phyloP scores from a whole-genome alignment of 1,140 invertebrate species.

The Mamestra configurata region DNA sequence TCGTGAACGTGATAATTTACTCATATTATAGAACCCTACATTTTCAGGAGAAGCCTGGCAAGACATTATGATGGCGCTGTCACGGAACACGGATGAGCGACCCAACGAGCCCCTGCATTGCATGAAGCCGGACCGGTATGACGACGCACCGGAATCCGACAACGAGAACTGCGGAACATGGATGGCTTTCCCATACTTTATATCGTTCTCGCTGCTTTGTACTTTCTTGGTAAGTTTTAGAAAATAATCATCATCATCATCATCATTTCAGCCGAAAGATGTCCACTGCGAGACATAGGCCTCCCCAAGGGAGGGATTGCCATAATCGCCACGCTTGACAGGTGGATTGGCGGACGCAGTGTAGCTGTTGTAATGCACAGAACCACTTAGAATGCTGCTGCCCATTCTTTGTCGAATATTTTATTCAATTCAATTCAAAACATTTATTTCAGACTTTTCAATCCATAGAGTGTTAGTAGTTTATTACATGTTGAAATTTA shows the following conservation, averaged over 20 bases:
- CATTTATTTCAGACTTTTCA: too few relatives aligned
- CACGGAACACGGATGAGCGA: conserved; percentile 67
- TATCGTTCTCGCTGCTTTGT: conserved; percentile 81
- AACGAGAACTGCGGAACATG: conserved; percentile 67
- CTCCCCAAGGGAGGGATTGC: too few relatives aligned
- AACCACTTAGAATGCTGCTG: too few relatives aligned
- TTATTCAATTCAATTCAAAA: too few relatives aligned
- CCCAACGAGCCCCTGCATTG: conserved; percentile 66
- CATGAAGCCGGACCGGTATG: conserved; percentile 56
- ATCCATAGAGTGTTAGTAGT: too few relatives aligned
- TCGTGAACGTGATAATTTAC: neutral
- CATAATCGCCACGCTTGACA: too few relatives aligned
- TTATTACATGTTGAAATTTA: neutral
- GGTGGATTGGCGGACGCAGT: too few relatives aligned
- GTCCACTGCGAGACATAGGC: too few relatives aligned
- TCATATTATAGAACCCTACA: neutral
- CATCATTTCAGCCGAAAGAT: too few relatives aligned
- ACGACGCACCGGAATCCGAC: neutral
- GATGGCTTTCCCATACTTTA: conserved; percentile 79
- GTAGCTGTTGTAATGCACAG: too few relatives aligned
- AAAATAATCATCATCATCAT: too few relatives aligned
- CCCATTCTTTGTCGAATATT: too few relatives aligned
- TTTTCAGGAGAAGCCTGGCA: conserved; percentile 81
- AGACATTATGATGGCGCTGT: conserved; percentile 83
- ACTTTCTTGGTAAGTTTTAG: conserved; percentile 76